Conservation (phyloP, 2,888 invertebrate species). For the Troglohyphantes excavatus region DNA sequence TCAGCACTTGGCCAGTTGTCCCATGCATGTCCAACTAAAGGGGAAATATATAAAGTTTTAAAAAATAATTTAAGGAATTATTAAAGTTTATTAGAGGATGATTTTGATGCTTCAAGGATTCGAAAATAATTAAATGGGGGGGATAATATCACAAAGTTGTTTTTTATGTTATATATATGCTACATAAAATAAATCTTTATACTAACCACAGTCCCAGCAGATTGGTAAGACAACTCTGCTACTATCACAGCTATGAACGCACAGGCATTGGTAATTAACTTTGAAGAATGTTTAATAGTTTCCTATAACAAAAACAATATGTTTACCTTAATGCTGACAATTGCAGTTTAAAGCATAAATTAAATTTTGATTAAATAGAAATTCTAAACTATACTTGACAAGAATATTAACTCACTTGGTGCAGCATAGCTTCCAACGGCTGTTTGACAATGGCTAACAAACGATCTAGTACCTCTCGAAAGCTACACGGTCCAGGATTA, state of each 20-base stretch:
- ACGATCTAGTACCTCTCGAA: conserved; percentile 91
- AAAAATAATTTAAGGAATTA: conserved; percentile 13
- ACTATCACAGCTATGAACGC: conserved; percentile 89
- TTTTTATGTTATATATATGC: neutral
- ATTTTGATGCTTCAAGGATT: too few relatives aligned
- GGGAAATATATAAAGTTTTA: conserved; percentile 34
- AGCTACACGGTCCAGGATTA: conserved; percentile 85
- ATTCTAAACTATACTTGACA: neutral
- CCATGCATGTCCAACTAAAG: conserved; percentile 87
- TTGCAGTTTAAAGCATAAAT: neutral
- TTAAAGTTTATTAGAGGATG: too few relatives aligned
- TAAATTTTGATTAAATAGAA: neutral
- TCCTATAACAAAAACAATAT: conserved; percentile 43
- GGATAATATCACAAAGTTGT: neutral
- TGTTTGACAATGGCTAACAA: conserved; percentile 91
- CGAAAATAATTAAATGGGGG: neutral
- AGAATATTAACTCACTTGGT: conserved; percentile 81
- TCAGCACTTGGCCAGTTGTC: conserved; percentile 88
- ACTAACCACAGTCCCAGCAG: conserved; percentile 84
- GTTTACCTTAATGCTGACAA: neutral
- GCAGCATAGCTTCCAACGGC: conserved; percentile 87
- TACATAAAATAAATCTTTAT: neutral
- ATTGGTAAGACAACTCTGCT: conserved; percentile 92
- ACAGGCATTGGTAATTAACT: conserved; percentile 84
- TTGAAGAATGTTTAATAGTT: conserved; percentile 82